Evolutionary conservation across 1,140 invertebrate species (phyloP).

Genomic region (Trinorchestia longiramus): DNA sequence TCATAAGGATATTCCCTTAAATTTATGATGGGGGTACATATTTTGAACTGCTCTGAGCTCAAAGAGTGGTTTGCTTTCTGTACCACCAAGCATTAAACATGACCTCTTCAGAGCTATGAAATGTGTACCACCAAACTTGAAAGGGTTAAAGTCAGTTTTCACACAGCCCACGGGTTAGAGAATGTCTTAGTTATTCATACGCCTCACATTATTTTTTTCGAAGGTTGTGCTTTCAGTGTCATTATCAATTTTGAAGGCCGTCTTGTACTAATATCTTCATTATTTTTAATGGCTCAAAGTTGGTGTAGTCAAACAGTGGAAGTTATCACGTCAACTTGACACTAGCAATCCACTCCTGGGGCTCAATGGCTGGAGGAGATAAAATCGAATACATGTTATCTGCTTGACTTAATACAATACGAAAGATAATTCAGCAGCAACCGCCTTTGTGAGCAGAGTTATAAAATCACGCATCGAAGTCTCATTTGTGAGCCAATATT

Average conservation of each 20-base stretch:
- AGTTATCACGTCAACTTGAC: background rate
- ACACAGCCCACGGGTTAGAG: background rate
- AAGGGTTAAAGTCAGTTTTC: too few relatives aligned
- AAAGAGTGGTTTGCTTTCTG: too few relatives aligned
- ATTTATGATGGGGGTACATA: too few relatives aligned
- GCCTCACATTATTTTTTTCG: background rate
- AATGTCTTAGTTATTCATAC: background rate
- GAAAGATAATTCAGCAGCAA: background rate
- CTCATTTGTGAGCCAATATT: background rate
- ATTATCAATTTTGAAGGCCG: background rate
- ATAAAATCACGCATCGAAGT: background rate
- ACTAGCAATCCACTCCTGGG: background rate
- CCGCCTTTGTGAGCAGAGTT: background rate
- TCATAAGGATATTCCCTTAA: too few relatives aligned
- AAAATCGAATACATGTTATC: background rate
- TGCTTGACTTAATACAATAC: background rate
- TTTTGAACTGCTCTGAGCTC: too few relatives aligned
- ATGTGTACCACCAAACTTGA: too few relatives aligned
- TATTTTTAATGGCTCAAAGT: background rate
- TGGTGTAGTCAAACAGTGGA: background rate
- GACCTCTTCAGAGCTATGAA: background rate
- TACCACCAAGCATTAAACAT: too few relatives aligned
- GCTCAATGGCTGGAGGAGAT: background rate
- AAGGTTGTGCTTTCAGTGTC: background rate
- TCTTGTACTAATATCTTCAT: background rate